Evolutionary conservation across 1,140 invertebrate genomes (phyloP), one percentile per base, ranked within the genome.

Genomic region (Parapsyche elsis): DNA sequence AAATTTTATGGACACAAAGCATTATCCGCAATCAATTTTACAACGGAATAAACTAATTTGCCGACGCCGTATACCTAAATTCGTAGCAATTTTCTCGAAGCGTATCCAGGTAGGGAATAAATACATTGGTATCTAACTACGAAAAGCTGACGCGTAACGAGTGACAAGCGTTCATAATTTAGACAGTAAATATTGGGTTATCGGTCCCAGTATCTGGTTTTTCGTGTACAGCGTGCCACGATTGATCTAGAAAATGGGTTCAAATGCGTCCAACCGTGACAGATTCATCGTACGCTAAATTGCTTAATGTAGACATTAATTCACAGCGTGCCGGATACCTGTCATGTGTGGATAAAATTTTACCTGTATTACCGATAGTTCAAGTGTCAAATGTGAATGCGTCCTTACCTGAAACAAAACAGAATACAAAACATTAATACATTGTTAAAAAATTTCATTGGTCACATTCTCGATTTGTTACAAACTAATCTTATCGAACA

Each of bases 111-210:
- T 26, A 12, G 1, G 19, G 5, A 5, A n/a, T n/a, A n/a, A n/a
- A n/a, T n/a, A n/a, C n/a, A n/a, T n/a, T n/a, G n/a, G n/a, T n/a
- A n/a, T n/a, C n/a, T n/a, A n/a, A n/a, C n/a, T n/a, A n/a, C n/a
- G 21, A n/a, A 75, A 75, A 75, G 9, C 73, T 30, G 73, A 75
- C 73, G 26, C 14, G 44, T 75, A 59, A 75, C 16, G 53, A 75
- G 73, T 75, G 73, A 75, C 73, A 75, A 75, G 73, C 44, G 38
- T 46, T 73, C 71, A 23, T 73, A 46, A 44, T 38, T 44, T 71
- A 71, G 67, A 30, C 24, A 26, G n/a, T 61, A 61, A 61, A 61
- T 61, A 61, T 44, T 38, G 24, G 67, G 67, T 71, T 71, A 71
- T 71, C 67, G 10, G 23, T 9, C 23, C 30, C 23, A n/a, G 30